Base-by-base conservation (phyloP, 1,140 invertebrate genomes). In the Steinernema khuongi region DNA sequence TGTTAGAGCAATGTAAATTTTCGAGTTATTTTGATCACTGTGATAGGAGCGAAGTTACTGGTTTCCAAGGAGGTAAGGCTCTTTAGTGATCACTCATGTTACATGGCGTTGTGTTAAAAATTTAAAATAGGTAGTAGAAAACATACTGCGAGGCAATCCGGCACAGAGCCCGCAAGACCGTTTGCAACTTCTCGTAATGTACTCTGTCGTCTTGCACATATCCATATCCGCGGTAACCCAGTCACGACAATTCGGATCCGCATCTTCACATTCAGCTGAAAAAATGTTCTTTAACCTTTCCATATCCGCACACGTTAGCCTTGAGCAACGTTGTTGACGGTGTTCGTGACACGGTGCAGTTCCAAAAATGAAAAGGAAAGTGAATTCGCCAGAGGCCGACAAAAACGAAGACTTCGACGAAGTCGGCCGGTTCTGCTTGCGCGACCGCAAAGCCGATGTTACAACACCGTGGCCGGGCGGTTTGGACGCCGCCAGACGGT, bases 221-320 rank as follows among this genome's bases (percentile, higher is more conserved):
- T 70, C 75, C 19, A 67, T 68, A 68, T 77, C 75, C 1, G 50
- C 66, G 19, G 69, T 67, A 26, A 81, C 72, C 79, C 79, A 81
- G 67, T 81, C 79, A 31, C 79, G 71, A 68, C 79, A 81, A 30
- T 77, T 77, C 19, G 70, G 29, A 41, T 80, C 79, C 26, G 32
- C 41, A 60, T 79, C 79, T 11, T 72, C 70, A 67, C 78, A 79
- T 26, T 79, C 71, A 22, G 74, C 67, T 69, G 73, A 29, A 70
- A 70, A 43, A 69, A 43, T 18, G 31, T 67, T 60, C 31, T 1
- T 30, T 1, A 1, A 29, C 33, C 33, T 31, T 73, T 73, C 43
- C 30, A 36, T 31, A 50, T 73, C 18, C 41, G 43, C 26, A n/a
- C n/a, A 67, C 67, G 31, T 22, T 60, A 72, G 44, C 71, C 44